Conservation (phyloP, 2,888 invertebrate species). For the Andrena trimmerana region DNA sequence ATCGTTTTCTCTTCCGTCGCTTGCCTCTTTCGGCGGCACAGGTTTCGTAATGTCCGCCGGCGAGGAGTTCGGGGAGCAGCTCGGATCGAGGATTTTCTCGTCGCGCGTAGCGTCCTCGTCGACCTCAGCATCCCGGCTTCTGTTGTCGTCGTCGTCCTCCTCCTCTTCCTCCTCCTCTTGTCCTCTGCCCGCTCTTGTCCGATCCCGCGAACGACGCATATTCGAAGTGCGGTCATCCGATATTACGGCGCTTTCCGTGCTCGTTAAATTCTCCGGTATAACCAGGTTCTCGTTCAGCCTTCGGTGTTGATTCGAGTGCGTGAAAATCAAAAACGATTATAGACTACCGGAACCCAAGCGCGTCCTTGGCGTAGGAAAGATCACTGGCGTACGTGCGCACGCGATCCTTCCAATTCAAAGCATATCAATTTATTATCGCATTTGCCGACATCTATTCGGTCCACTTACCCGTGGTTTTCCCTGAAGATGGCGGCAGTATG, state of each 20-base stretch:
- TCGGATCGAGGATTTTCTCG: constrained; percentile 68
- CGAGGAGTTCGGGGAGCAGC: constrained; percentile 71
- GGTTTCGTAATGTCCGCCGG: constrained; percentile 66
- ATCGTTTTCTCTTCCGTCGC: background rate
- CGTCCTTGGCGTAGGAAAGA: background rate
- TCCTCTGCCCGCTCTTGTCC: constrained; percentile 30
- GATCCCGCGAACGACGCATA: constrained; percentile 62
- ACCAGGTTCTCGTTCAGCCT: constrained; percentile 88
- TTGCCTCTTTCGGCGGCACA: constrained; percentile 26
- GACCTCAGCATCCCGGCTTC: background rate
- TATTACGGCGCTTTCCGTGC: constrained; percentile 55
- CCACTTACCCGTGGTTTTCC: constrained; percentile 89
- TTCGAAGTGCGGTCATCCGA: background rate
- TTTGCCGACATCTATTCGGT: constrained; percentile 8
- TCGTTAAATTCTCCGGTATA: constrained; percentile 83
- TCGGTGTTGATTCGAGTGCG: constrained; percentile 37
- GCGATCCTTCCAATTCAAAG: background rate
- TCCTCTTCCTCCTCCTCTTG: constrained; percentile 33
- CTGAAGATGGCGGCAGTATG: constrained; percentile 81
- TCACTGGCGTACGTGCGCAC: background rate
- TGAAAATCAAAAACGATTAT: constrained; percentile 7
- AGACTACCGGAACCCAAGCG: background rate
- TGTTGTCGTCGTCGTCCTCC: constrained; percentile 1
- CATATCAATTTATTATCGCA: background rate
- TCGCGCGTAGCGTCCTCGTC: constrained; percentile 74